Evolutionary conservation across 2,888 invertebrate species (phyloP), one percentile per base, ranked within the genome.

Genomic region (Pseudeuparius sepicola): DNA sequence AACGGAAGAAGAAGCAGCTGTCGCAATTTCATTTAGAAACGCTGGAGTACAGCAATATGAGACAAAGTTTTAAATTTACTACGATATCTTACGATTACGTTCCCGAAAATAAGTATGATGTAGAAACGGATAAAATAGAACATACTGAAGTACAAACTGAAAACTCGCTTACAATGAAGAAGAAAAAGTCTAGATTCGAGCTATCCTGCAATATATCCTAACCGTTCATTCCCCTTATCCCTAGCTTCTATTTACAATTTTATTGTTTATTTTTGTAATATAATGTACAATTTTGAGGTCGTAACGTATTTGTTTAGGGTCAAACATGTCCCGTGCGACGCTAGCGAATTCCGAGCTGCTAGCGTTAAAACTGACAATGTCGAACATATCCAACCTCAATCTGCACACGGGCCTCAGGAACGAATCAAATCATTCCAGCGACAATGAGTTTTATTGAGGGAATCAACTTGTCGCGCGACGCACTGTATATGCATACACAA

Each of bases 391-490:
- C 23, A 43, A 39, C 29, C 31, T 45, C 18, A 39, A 33, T 15
- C 41, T 43, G 30, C 33, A 37, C 16, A 43, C 41, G 32, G 24
- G 14, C 14, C n/a, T 20, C 5, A 33, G 25, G 14, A 20, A 36
- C 4, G 40, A 42, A 30, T 49, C 50, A 11, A 50, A 49, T 34
- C 41, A 48, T 41, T 46, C 46, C 30, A 50, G 51, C 36, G 51
- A 51, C 43, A 50, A 51, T 36, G 51, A 51, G 36, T 51, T 47
- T 45, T 51, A 44, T 37, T 47, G n/a, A n/a, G n/a, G n/a, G n/a
- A n/a, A n/a, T n/a, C n/a, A n/a, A n/a, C n/a, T n/a, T n/a, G n/a
- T n/a, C n/a, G n/a, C n/a, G n/a, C n/a, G n/a, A n/a, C n/a, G n/a
- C n/a, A n/a, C n/a, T n/a, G n/a, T n/a, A n/a, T n/a, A n/a, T n/a